phyloP scores from a whole-genome alignment of 2,797 vertebrate species.

The Hemitrygon akajei region DNA sequence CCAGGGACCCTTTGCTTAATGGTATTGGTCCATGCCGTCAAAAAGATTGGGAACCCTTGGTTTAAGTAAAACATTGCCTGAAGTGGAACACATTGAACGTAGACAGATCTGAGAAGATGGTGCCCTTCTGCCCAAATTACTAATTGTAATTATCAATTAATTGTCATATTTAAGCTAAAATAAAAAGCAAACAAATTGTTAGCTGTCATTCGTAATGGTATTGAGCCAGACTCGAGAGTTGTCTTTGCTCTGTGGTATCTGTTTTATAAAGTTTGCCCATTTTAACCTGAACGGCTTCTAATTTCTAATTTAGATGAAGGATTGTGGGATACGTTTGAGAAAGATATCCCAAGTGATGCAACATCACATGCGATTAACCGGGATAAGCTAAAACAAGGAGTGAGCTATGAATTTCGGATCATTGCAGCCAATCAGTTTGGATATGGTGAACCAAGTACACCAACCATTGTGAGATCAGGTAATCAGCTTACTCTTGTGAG shows the following conservation, averaged over 20 bases:
- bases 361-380: slow-evolving; percentile 73
- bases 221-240: neutral
- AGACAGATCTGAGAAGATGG: neutral
- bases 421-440: slow-evolving; percentile 80
- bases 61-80: neutral
- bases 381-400: slow-evolving; percentile 76
- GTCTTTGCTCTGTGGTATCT: neutral
- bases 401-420: slow-evolving; percentile 92
- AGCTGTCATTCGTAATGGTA: neutral
- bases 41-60: no score
- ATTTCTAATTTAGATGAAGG: slow-evolving; percentile 72
- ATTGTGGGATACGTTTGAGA: slow-evolving; percentile 85
- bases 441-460: slow-evolving; percentile 82
- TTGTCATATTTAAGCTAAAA: neutral
- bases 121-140: neutral
- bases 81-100: neutral
- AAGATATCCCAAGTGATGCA: slow-evolving; percentile 70
- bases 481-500: slow-evolving; percentile 39
- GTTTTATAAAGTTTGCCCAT: neutral
- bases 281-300: neutral
- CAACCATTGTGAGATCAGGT: slow-evolving; percentile 82
- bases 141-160: no score
- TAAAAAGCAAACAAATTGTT: neutral
- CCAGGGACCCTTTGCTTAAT: no score
- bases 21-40: no score